phyloP scores from a whole-genome alignment of 2,797 vertebrate species.

The Acropternis orthonyx region DNA sequence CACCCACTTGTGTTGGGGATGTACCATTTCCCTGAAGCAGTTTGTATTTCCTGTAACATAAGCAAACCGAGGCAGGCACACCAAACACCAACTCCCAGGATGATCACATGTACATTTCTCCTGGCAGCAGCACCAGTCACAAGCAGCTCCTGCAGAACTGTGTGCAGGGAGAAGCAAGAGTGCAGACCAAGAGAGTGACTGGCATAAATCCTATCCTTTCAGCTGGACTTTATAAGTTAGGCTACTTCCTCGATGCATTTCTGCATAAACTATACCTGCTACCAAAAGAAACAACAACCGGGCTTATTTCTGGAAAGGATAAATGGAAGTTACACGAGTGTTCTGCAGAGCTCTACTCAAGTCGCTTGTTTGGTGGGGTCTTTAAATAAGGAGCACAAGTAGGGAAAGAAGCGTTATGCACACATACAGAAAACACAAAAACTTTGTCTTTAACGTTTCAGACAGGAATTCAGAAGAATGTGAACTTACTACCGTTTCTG shows the following conservation, averaged over 20 bases:
- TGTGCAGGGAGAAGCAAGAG: rapidly evolving
- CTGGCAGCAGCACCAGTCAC: not conserved
- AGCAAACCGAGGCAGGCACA: not conserved
- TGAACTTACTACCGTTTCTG: not conserved
- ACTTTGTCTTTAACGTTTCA: not conserved
- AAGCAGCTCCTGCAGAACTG: not conserved
- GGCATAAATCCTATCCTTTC: not conserved
- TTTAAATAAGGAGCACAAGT: not conserved
- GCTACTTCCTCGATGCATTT: no score
- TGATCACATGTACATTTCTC: rapidly evolving
- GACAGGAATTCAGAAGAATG: not conserved
- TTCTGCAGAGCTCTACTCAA: not conserved
- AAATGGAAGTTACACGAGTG: not conserved
- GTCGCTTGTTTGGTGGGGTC: rapidly evolving
- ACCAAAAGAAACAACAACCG: not conserved
- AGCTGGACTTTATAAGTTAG: not conserved
- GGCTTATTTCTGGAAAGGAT: not conserved
- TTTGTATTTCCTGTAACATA: not conserved
- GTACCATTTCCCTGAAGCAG: not conserved
- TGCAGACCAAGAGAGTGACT: rapidly evolving
- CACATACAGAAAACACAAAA: not conserved
- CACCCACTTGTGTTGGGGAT: no score
- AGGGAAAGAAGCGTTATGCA: rapidly evolving
- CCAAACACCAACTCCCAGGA: not conserved
- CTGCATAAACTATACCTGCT: not conserved